Evolutionary conservation across 2,113 vertebrate genomes (phyloP).

Genomic region (human): GRCh38 chr9:110746501-110747000

Average conservation of each 20-base stretch:
- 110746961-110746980: not conserved
- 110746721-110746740: not conserved
- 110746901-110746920: not conserved
- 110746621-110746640: not conserved
- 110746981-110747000: not conserved
- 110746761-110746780: constrained; percentile 3
- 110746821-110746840: not conserved
- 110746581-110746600: not conserved
- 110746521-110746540: not conserved
- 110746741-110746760: not conserved
- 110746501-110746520: not conserved
- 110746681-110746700: not conserved
- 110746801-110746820: not conserved
- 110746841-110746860: not conserved
- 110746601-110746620: not conserved
- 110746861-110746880: not conserved
- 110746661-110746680: not conserved
- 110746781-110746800: constrained; percentile 37
- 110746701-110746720: not conserved
- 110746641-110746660: not conserved
- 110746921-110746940: not conserved
- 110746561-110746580: not conserved
- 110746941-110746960: not conserved
- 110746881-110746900: not conserved
- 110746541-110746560: not conserved